Evolutionary conservation across 2,113 vertebrate species (phyloP).

Genomic region (Gymnogyps californianus): DNA sequence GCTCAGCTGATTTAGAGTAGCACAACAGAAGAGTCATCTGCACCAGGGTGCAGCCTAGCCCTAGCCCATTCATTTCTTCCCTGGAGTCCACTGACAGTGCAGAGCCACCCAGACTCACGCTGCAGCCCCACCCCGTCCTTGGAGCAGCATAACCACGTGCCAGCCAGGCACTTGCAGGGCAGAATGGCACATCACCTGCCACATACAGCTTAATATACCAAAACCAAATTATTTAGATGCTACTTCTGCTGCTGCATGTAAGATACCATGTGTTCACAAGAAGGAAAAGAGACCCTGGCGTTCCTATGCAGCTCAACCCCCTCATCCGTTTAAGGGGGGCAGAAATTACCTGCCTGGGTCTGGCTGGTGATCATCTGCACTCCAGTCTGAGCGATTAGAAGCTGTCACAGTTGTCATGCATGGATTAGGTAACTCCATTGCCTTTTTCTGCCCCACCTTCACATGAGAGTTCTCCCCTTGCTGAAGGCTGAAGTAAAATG

Average conservation of each 20-base stretch:
- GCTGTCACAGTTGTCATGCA: not conserved
- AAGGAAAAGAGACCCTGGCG: not conserved
- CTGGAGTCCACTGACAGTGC: not conserved
- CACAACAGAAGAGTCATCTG: not conserved
- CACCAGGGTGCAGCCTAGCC: not conserved
- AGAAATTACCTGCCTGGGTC: not conserved
- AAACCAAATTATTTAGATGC: not conserved
- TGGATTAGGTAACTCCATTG: not conserved
- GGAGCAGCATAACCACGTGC: not conserved
- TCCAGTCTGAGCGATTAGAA: not conserved
- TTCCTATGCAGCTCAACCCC: not conserved
- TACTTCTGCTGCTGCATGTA: not conserved
- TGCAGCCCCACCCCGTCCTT: not conserved
- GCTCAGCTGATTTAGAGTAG: not conserved
- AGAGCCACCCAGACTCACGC: not conserved
- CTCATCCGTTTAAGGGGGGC: not conserved
- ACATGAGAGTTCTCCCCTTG: not conserved
- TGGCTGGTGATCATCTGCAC: not conserved
- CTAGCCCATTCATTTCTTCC: not conserved
- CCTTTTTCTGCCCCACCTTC: too few species aligned
- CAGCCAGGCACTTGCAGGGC: not conserved
- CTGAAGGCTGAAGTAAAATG: not conserved
- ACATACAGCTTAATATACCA: not conserved
- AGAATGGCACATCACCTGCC: not conserved
- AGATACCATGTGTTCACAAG: fast-evolving